Evolutionary conservation across 2,113 vertebrate species (phyloP), one percentile per base, ranked within the genome.

Genomic region (Sphyrna mokarran): DNA sequence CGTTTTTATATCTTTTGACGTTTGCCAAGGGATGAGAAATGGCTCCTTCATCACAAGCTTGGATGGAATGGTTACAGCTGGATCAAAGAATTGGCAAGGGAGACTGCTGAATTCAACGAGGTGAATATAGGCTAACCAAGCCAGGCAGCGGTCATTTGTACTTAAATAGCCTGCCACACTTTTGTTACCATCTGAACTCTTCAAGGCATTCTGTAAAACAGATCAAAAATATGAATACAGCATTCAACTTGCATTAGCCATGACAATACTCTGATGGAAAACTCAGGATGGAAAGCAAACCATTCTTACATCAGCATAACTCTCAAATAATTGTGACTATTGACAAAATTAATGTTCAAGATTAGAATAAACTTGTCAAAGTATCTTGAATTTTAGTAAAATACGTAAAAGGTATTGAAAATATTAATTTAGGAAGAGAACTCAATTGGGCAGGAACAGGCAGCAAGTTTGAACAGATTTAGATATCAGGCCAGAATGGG

Each of bases 51-150:
- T 98, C 96, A 98, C 98, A 95, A 99, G 97, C 90, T 98, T 97
- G 95, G 98, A 98, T 70, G 99, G 98, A 96, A 97, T 97, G 10
- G 98, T 97, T 96, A 98, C 98, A 2, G 98, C 97, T 26, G 98
- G 98, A 96, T 99, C 98, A 61, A 97, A 99, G 95, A 99, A 98
- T 96, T 97, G 96, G 43, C 96, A 96, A 33, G 99, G 99, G 20
- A 99, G 98, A 90, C 96, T 87, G 95, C 96, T 97, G 54, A 99
- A 99, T 97, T 99, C 99, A 9, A 97, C 98, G 96, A 99, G 97
- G 97, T 99, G 98, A 96, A 99, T 98, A 97, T 98, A 99, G 87
- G 97, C 98, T 95, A 99, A 97, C 99, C 99, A 99, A 96, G 98
- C 98, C 97, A 99, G 97, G 89, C 98, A 98, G 18, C 98, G 98